Conservation (phyloP, 2,797 vertebrate species). For the Gymnoscopelus microlampas region DNA sequence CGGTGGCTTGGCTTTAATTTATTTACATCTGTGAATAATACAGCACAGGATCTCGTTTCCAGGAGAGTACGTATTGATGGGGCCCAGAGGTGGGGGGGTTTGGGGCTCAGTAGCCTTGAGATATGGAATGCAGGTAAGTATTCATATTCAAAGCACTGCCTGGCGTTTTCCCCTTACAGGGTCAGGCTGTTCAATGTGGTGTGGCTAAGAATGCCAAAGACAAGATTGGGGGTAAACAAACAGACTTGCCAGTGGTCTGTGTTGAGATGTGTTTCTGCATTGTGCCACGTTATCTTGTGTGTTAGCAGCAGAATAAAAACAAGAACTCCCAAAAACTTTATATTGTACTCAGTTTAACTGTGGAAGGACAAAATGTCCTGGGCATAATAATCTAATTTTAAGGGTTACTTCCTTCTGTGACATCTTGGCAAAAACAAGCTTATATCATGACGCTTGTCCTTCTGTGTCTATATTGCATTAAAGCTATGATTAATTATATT, state of each 20-base stretch:
- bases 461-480: neutral
- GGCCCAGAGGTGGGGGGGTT: neutral
- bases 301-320: slow-evolving; percentile 41
- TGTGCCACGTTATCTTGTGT: slow-evolving; percentile 25
- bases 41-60: slow-evolving; percentile 23
- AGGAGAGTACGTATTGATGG: slow-evolving; percentile 25
- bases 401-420: slow-evolving; percentile 32
- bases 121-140: slow-evolving; percentile 27
- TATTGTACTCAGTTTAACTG: slow-evolving; percentile 26
- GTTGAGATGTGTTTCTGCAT: slow-evolving; percentile 22
- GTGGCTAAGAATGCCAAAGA: slow-evolving; percentile 45
- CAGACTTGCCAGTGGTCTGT: slow-evolving; percentile 20
- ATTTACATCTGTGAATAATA: slow-evolving; percentile 56
- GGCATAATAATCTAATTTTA: slow-evolving; percentile 21
- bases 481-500: neutral
- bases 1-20: slow-evolving; percentile 48
- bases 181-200: neutral
- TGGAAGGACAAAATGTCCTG: slow-evolving; percentile 38
- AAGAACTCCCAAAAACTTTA: neutral
- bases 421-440: slow-evolving; percentile 10
- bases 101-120: slow-evolving; percentile 39
- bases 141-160: slow-evolving; percentile 60
- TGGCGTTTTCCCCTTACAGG: slow-evolving; percentile 29
- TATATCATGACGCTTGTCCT: neutral
- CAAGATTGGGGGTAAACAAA: slow-evolving; percentile 6